phyloP scores from a whole-genome alignment of 2,888 invertebrate species.

The Agonopterix alstromeriana region DNA sequence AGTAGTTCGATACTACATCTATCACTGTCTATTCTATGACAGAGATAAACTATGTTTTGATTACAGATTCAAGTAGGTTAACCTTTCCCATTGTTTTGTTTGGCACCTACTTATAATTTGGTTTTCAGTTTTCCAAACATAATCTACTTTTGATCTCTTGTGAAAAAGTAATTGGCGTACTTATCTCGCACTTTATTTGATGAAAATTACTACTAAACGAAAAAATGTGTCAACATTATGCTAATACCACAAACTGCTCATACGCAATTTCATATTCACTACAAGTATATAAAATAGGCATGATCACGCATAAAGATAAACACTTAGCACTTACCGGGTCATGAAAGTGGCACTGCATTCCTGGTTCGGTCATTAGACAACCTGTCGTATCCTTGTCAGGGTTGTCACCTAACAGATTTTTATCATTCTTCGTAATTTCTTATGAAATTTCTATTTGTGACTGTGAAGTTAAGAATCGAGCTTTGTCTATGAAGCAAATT shows the following conservation, averaged over 20 bases:
- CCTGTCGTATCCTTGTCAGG: constrained; percentile 30
- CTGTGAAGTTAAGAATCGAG: too few relatives aligned
- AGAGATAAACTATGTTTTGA: constrained; percentile 1
- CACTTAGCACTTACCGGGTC: constrained; percentile 29
- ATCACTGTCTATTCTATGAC: constrained; percentile 8
- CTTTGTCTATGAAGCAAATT: too few relatives aligned
- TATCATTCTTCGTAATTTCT: too few relatives aligned
- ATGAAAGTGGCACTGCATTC: constrained; percentile 57
- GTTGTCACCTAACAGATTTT: not conserved
- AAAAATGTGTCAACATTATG: too few relatives aligned
- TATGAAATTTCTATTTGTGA: too few relatives aligned
- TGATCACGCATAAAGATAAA: constrained; percentile 4
- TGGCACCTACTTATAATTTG: too few relatives aligned
- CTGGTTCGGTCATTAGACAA: constrained; percentile 49
- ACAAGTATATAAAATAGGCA: constrained; percentile 4
- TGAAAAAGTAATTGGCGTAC: too few relatives aligned
- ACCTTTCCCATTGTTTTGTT: too few relatives aligned
- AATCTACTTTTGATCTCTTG: too few relatives aligned
- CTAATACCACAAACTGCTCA: constrained; percentile 3
- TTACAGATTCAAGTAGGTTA: not conserved
- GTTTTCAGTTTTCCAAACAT: too few relatives aligned
- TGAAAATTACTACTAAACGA: too few relatives aligned
- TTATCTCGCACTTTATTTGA: too few relatives aligned
- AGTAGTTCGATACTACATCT: constrained; percentile 5
- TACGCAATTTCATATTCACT: constrained; percentile 8